A percentile compares a stretch with the other conserved stretches of the same genome.
These are phyloP conservation scores for Frankliniella fusca DNA, from an alignment of 2,888 invertebrate species.

Conservation along the genomic window DNA sequence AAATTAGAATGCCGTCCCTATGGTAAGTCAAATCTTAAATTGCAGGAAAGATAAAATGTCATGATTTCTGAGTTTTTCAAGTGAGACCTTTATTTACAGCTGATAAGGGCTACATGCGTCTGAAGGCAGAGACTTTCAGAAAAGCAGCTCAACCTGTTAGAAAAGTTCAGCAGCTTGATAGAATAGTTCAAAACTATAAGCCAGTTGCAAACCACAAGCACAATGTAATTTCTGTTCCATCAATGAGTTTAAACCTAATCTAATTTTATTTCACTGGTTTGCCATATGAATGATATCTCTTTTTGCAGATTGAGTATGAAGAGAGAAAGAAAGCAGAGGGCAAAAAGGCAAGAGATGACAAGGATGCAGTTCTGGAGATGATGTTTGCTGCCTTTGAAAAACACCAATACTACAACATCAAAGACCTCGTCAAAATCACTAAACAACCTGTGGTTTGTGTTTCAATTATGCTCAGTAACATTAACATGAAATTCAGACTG, in stretches of 20 bases:
- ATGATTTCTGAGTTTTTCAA: background rate
- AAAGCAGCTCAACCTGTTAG: conserved; percentile 82
- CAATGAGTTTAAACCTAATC: background rate
- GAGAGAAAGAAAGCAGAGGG: conserved; percentile 90
- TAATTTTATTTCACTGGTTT: background rate
- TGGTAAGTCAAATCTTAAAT: conserved; percentile 39
- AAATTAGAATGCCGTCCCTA: conserved; percentile 81
- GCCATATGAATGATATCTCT: conserved; percentile 28
- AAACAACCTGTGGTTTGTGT: conserved; percentile 81
- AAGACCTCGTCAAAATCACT: conserved; percentile 89
- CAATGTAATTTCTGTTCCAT: conserved; percentile 62
- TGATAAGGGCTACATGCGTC: conserved; percentile 82
- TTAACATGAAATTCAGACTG: conserved; percentile 30
- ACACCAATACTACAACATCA: conserved; percentile 99
- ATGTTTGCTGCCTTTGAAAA: conserved; percentile 97
- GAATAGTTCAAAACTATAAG: conserved; percentile 84
- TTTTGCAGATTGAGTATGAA: conserved; percentile 77
- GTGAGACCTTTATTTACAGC: conserved; percentile 46
- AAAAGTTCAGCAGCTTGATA: conserved; percentile 80
- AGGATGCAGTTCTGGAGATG: conserved; percentile 92
- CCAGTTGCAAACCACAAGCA: conserved; percentile 89
- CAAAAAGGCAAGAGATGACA: conserved; percentile 92
- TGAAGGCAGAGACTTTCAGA: conserved; percentile 82
- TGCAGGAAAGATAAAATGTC: background rate
- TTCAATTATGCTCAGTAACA: background rate